These are phyloP conservation scores for Tigriopus japonicus DNA, from an alignment of 1,140 invertebrate species.

Conservation along the genomic window DNA sequence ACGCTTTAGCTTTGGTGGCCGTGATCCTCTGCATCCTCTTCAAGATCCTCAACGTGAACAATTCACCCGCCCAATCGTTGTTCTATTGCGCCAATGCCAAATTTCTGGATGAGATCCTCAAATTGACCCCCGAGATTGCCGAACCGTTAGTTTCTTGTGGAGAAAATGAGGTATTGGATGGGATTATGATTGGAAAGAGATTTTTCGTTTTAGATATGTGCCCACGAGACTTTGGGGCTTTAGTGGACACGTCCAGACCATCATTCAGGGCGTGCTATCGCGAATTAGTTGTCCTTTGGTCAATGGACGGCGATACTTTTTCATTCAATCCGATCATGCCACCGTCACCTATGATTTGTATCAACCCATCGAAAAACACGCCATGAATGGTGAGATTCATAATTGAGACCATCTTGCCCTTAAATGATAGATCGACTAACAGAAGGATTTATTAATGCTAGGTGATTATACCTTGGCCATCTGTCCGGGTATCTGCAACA, in stretches of 20 bases:
- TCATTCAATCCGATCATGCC: conserved; percentile 53
- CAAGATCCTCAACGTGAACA: conserved; percentile 59
- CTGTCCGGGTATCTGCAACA: conserved; percentile 81
- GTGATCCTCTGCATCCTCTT: conserved; percentile 57
- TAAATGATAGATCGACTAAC: too few relatives aligned
- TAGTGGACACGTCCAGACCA: conserved; percentile 78
- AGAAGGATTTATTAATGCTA: too few relatives aligned
- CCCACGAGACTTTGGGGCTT: conserved; percentile 82
- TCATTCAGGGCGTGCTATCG: conserved; percentile 71
- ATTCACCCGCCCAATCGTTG: conserved; percentile 46
- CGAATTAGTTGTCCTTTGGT: conserved; percentile 65
- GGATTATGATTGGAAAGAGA: neutral
- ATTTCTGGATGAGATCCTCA: conserved; percentile 51
- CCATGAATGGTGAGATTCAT: neutral
- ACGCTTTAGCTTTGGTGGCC: conserved; percentile 42
- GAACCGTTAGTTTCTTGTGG: conserved; percentile 46
- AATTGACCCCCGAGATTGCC: conserved; percentile 48
- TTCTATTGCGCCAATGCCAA: conserved; percentile 48
- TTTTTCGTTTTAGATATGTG: conserved; percentile 42
- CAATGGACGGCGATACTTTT: conserved; percentile 51
- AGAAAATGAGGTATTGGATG: neutral
- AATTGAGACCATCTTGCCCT: too few relatives aligned
- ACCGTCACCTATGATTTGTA: conserved; percentile 82
- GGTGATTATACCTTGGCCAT: conserved; percentile 71
- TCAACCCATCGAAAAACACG: conserved; percentile 42